Evolutionary conservation across 2,888 invertebrate species (phyloP).

Genomic region (Zelleria hepariella): DNA sequence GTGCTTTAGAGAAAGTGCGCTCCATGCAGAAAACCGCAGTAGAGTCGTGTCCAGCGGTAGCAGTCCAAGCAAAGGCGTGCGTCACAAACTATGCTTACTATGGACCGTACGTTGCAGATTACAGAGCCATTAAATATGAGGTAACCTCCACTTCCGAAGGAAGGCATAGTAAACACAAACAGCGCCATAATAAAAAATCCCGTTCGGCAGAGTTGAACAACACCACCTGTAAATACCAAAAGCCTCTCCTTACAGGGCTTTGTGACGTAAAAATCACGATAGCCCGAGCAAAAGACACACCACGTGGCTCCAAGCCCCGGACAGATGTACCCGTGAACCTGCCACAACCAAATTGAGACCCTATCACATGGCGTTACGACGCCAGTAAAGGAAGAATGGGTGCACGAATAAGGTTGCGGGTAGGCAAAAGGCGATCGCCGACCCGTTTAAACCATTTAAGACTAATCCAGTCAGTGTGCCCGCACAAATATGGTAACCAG

Average conservation of each 20-base stretch:
- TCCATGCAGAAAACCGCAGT: no score
- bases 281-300: conserved; percentile 3
- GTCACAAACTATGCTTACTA: no score
- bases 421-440: conserved; percentile 45
- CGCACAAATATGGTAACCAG: conserved; percentile 66
- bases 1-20: no score
- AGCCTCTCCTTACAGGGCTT: conserved; percentile 47
- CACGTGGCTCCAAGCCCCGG: conserved; percentile 1
- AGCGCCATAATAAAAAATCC: conserved; percentile 12
- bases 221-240: conserved; percentile 7
- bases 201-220: conserved; percentile 4
- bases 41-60: no score
- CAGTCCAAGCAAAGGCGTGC: no score
- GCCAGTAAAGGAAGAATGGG: background rate
- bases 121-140: background rate
- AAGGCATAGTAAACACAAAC: background rate
- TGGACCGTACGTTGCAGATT: no score
- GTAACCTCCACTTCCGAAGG: background rate
- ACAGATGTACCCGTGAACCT: background rate
- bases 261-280: conserved; percentile 40
- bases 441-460: conserved; percentile 69
- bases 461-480: conserved; percentile 61
- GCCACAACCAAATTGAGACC: background rate
- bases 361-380: background rate
- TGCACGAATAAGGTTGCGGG: conserved; percentile 13